phyloP scores from a whole-genome alignment of 2,113 vertebrate species.

The Xenopus borealis region DNA sequence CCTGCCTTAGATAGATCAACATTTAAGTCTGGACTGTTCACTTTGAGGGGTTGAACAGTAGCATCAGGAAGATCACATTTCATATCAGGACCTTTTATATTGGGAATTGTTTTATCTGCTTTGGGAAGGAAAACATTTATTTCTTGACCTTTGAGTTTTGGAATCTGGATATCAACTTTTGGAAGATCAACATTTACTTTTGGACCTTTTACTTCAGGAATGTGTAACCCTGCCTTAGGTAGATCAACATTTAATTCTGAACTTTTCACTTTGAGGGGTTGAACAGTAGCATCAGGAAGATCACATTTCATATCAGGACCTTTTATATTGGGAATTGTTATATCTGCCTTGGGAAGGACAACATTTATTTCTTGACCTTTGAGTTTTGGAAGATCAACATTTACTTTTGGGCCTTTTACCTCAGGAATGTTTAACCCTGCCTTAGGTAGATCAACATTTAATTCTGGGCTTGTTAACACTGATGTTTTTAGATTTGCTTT shows the following conservation, averaged over 20 bases:
- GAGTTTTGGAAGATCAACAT: conserved; percentile 18
- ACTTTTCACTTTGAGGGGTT: background rate
- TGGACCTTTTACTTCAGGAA: conserved; percentile 12
- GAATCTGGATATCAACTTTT: background rate
- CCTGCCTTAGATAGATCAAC: conserved; percentile 1
- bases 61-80: background rate
- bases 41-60: background rate
- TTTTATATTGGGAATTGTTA: conserved; percentile 4
- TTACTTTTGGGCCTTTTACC: background rate
- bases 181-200: conserved; percentile 21
- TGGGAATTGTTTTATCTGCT: conserved; percentile 4
- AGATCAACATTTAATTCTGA: conserved; percentile 16
- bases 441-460: conserved; percentile 2
- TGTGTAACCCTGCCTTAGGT: background rate
- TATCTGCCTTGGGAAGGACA: conserved; percentile 6
- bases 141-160: conserved; percentile 12
- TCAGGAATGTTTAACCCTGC: background rate
- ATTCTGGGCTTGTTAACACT: conserved; percentile 6
- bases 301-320: background rate
- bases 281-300: background rate
- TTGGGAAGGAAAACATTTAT: conserved; percentile 8
- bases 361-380: conserved; percentile 7
- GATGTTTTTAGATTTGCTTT: no score
- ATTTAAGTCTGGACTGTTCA: conserved; percentile 14
- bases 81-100: background rate